Conservation (phyloP, 2,113 vertebrate species). For the Ophthalmolycus amberensis region DNA sequence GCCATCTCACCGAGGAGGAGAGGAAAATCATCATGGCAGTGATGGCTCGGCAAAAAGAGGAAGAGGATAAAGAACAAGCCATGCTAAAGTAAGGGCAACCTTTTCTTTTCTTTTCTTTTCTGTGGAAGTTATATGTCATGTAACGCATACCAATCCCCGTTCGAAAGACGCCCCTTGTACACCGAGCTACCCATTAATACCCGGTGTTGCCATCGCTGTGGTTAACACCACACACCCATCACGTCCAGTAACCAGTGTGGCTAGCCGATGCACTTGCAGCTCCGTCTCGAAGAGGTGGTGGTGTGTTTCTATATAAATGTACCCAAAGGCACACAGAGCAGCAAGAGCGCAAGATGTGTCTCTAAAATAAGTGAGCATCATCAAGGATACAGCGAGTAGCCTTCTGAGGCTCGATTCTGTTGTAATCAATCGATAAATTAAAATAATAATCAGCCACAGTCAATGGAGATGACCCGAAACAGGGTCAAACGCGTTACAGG, state of each 20-base stretch:
- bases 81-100: conserved; percentile 95
- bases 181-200: conserved; percentile 33
- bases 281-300: neutral
- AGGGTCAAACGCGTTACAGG: conserved; percentile 76
- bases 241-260: neutral
- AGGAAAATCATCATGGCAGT: conserved; percentile 97
- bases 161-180: conserved; percentile 16
- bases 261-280: neutral
- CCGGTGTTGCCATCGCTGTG: conserved; percentile 49
- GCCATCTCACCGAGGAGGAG: conserved; percentile 99
- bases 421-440: conserved; percentile 25
- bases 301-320: neutral
- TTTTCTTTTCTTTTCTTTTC: conserved; percentile 52
- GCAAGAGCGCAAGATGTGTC: neutral
- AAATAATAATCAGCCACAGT: conserved; percentile 26
- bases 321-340: neutral
- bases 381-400: neutral
- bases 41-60: conserved; percentile 98
- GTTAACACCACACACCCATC: conserved; percentile 27
- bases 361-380: neutral
- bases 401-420: neutral
- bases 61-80: conserved; percentile 98
- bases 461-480: conserved; percentile 60
- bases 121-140: conserved; percentile 20
- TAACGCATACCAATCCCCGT: conserved; percentile 1